Base-by-base conservation (phyloP, 2,888 invertebrate genomes). In the Diadegma fenestrale region DNA sequence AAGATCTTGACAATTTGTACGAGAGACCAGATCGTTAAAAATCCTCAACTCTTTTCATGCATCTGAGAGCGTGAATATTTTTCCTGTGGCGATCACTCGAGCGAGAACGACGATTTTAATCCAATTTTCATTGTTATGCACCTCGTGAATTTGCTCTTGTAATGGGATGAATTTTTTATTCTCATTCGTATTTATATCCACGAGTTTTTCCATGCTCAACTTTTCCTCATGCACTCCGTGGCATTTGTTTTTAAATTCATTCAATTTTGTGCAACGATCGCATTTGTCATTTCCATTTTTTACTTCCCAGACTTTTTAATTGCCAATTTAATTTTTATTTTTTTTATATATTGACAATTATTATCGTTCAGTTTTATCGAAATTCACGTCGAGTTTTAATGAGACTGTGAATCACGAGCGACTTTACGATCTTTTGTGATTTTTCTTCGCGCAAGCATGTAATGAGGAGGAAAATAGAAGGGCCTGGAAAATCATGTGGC, bases 1-100 rank as follows among this genome's bases (percentile, higher is more conserved):
- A 93, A 87, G 87, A 93, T 93, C 93, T 92, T 90, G 89, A 91
- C 91, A 91, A 92, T 92, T 92, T 91, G 93, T 92, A 91, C 91
- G 88, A 68, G 80, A 81, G 89, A 90, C 88, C 87, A 88, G 91
- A 92, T 92, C 92, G 92, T 92, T 92, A 92, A 92, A 92, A 90
- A 88, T 89, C 63, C 69, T 73, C 68, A 68, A 84, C 80, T 61
- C 82, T 75, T 85, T 85, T 80, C 73, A 82, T 61, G 82, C 82
- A 71, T 82, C 73, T 69, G 45, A 73, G 58, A 81, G 37, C 77
- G 54, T 48, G 77, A 72, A 68, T 73, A 51, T 77, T 66, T 73
- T 78, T 76, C 45, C 33, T 64, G 64, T 64, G 17, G 43, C 69
- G 75, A 71, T 80, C 81, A 71, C 51, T 82, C 80, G 68, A 54